Conservation (phyloP, 2,797 vertebrate species). For the Acanthurus leucopareius region DNA sequence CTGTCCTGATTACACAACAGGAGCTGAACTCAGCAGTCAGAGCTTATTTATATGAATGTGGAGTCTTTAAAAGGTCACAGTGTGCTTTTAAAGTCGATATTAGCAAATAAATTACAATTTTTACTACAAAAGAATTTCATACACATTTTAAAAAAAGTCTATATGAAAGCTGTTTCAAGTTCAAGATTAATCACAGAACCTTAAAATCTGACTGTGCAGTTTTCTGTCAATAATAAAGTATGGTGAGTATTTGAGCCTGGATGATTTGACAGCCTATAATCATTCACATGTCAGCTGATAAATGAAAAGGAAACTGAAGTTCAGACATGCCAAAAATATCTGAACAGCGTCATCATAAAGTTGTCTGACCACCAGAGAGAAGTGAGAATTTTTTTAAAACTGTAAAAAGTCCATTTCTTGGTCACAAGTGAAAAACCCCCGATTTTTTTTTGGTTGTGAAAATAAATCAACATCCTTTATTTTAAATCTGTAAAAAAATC, state of each 20-base stretch:
- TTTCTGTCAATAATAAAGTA: background rate
- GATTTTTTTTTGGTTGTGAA: too few relatives aligned
- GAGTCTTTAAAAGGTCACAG: background rate
- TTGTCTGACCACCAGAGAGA: too few relatives aligned
- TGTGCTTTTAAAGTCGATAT: background rate
- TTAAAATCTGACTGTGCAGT: background rate
- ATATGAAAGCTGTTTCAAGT: background rate
- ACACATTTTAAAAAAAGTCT: background rate
- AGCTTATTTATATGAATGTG: background rate
- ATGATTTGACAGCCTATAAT: background rate
- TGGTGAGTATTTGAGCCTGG: background rate
- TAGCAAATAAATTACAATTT: background rate
- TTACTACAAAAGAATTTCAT: background rate
- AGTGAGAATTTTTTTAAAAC: too few relatives aligned
- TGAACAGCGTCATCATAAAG: too few relatives aligned
- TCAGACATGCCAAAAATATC: background rate
- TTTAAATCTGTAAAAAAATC: background rate
- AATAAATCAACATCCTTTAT: too few relatives aligned
- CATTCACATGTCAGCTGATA: background rate
- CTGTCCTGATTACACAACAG: constrained; percentile 9
- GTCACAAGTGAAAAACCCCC: too few relatives aligned
- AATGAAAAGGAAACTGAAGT: background rate
- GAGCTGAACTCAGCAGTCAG: background rate
- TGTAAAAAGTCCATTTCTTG: too few relatives aligned
- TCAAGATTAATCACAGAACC: background rate